These are phyloP conservation scores for Rhadina sibilatrix DNA, from an alignment of 2,113 vertebrate genomes.

Conservation along the genomic window DNA sequence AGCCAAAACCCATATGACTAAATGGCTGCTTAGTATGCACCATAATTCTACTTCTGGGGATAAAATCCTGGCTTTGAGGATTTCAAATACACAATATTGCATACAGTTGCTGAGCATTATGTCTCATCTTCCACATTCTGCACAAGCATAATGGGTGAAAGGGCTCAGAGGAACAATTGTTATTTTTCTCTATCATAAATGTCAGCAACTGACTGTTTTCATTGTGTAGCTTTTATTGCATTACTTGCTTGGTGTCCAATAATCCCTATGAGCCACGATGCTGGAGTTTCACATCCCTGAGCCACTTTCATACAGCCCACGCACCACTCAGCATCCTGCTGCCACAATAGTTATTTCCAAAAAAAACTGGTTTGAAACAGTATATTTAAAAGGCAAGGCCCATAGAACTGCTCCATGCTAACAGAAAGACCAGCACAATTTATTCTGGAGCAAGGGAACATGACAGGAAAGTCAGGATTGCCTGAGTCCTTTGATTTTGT, in stretches of 20 bases:
- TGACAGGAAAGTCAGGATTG: background rate
- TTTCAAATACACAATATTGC: background rate
- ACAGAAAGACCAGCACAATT: background rate
- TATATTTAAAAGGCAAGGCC: background rate
- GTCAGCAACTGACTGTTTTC: background rate
- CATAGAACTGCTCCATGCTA: background rate
- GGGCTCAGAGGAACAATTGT: background rate
- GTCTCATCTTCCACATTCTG: background rate
- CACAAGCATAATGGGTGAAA: background rate
- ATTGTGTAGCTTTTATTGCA: background rate
- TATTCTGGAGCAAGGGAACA: background rate
- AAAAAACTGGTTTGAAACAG: conserved; percentile 16
- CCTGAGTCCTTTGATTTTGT: background rate
- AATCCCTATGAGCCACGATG: background rate
- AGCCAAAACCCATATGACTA: background rate
- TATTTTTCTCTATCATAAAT: background rate
- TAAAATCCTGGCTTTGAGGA: background rate
- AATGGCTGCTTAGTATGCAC: background rate
- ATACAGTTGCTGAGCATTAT: background rate
- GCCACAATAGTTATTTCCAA: conserved; percentile 12
- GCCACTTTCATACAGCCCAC: conserved; percentile 40
- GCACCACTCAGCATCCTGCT: conserved; percentile 24
- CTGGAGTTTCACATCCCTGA: conserved; percentile 14
- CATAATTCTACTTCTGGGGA: background rate
- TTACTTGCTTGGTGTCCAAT: background rate